phyloP scores from a whole-genome alignment of 1,140 invertebrate species.

The Drosophila virilis region DNA sequence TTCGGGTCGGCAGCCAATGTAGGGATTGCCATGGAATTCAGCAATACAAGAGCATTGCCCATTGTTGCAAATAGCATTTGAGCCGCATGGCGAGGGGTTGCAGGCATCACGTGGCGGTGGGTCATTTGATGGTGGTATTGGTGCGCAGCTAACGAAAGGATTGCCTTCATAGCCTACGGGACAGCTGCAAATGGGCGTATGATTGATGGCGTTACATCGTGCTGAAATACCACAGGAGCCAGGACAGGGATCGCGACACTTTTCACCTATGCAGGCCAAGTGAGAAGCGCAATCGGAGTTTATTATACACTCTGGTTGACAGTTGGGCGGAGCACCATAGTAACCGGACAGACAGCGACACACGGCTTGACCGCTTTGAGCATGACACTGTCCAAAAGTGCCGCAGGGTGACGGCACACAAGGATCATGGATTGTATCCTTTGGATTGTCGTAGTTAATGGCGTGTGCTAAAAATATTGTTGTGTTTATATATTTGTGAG shows the following conservation, averaged over 20 bases:
- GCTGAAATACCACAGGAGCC: slow-evolving; percentile 93
- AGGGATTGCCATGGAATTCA: slow-evolving; percentile 91
- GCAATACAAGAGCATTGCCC: slow-evolving; percentile 85
- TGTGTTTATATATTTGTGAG: not conserved
- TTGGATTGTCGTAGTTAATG: slow-evolving; percentile 58
- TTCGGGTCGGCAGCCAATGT: slow-evolving; percentile 90
- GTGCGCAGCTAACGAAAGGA: slow-evolving; percentile 89
- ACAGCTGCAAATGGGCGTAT: slow-evolving; percentile 93
- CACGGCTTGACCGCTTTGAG: slow-evolving; percentile 88
- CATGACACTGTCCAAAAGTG: slow-evolving; percentile 90
- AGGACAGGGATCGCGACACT: slow-evolving; percentile 90
- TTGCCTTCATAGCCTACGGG: slow-evolving; percentile 90
- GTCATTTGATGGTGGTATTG: slow-evolving; percentile 69
- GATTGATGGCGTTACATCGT: slow-evolving; percentile 92
- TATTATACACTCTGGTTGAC: slow-evolving; percentile 90
- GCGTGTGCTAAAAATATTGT: slow-evolving; percentile 47
- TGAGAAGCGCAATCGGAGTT: slow-evolving; percentile 91
- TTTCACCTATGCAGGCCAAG: slow-evolving; percentile 89
- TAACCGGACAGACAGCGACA: slow-evolving; percentile 91
- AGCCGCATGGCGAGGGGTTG: slow-evolving; percentile 89
- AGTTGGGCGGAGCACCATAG: slow-evolving; percentile 90
- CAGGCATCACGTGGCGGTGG: slow-evolving; percentile 85
- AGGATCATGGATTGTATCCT: slow-evolving; percentile 88
- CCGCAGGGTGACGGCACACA: slow-evolving; percentile 92
- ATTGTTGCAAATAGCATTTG: slow-evolving; percentile 87